Conservation (phyloP, 2,113 vertebrate species). For the Hemichromis elongatus region DNA sequence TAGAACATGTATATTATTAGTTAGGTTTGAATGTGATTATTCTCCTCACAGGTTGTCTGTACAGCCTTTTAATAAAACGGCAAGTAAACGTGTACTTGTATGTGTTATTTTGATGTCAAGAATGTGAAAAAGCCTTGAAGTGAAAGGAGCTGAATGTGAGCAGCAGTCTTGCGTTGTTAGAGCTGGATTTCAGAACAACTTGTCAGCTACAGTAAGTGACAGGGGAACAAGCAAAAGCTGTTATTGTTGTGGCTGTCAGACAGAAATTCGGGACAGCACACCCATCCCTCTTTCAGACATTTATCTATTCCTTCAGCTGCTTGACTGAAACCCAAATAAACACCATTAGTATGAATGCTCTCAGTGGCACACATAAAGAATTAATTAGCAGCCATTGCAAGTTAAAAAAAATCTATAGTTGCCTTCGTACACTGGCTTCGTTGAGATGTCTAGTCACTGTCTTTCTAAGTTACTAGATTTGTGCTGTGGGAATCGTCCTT, state of each 20-base stretch:
- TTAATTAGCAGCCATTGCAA: slow-evolving; percentile 1
- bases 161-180: slow-evolving; percentile 17
- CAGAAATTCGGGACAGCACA: slow-evolving; percentile 23
- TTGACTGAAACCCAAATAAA: slow-evolving; percentile 44
- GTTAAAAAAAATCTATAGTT: neutral
- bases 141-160: slow-evolving; percentile 11
- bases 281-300: slow-evolving; percentile 18
- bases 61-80: neutral
- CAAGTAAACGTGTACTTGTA: neutral
- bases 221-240: slow-evolving; percentile 51
- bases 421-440: neutral
- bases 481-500: neutral
- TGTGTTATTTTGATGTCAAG: slow-evolving; percentile 2
- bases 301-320: slow-evolving; percentile 33
- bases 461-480: neutral
- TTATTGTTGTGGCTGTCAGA: slow-evolving; percentile 48
- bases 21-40: neutral
- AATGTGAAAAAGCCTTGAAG: neutral
- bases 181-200: slow-evolving; percentile 28
- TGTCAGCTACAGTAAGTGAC: slow-evolving; percentile 52
- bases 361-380: neutral
- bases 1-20: neutral
- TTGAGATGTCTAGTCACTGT: neutral
- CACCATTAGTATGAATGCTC: neutral
- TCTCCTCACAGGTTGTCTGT: neutral